These are phyloP conservation scores for Caloenas nicobarica DNA, from an alignment of 2,113 vertebrate species.

Conservation along the genomic window DNA sequence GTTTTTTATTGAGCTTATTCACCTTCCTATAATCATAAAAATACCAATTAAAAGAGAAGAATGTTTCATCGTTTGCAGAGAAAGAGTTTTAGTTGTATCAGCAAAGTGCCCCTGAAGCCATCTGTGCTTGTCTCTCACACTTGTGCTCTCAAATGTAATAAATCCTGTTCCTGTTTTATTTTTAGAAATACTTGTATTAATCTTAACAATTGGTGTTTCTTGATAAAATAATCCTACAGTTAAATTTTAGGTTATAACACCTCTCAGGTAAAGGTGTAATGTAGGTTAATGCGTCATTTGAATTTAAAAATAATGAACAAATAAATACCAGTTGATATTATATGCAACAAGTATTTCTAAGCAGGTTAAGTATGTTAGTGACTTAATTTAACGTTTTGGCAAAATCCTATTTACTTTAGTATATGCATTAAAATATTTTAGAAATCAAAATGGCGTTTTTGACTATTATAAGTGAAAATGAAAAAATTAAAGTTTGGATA, in stretches of 20 bases:
- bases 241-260: slow-evolving; percentile 7
- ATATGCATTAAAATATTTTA: neutral
- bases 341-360: neutral
- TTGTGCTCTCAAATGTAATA: neutral
- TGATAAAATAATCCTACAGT: slow-evolving; percentile 1
- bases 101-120: neutral
- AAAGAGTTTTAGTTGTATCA: neutral
- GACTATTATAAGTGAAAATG: neutral
- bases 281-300: neutral
- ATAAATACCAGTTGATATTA: neutral
- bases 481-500: neutral
- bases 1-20: neutral
- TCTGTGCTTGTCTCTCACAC: neutral
- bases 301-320: slow-evolving; percentile 44
- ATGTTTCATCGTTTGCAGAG: neutral
- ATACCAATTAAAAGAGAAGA: neutral
- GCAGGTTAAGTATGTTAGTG: neutral
- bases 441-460: neutral
- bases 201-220: neutral
- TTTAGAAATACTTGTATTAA: neutral
- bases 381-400: slow-evolving; percentile 6
- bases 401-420: neutral
- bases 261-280: neutral
- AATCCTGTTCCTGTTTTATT: neutral
- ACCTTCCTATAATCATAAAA: neutral